A percentile compares a stretch with the other conserved stretches of the same genome.
These are phyloP conservation scores for Ostrea edulis DNA, from an alignment of 1,140 invertebrate species.

Conservation along the genomic window DNA sequence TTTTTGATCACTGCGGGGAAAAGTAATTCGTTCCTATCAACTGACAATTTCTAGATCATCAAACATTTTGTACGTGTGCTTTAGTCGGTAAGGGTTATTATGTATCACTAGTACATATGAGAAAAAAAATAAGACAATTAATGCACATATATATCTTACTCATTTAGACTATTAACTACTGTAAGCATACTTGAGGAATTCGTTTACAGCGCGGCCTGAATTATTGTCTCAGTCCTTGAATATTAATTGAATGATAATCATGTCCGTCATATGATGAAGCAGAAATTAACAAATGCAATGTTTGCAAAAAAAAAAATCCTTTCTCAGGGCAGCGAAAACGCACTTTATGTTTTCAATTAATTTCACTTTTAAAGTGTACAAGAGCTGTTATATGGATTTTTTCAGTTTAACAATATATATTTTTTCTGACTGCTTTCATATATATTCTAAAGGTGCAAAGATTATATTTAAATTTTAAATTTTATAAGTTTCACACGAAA, in stretches of 20 bases:
- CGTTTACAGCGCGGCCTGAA: constrained; percentile 26
- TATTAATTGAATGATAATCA: constrained; percentile 1
- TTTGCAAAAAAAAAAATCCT: background rate
- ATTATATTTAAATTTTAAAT: too few species aligned
- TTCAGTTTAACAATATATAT: too few species aligned
- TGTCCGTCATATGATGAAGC: constrained; percentile 25
- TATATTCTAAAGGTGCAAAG: too few species aligned
- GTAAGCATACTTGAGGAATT: background rate
- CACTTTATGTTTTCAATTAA: background rate
- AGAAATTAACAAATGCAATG: constrained; percentile 13
- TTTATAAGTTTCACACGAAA: too few species aligned
- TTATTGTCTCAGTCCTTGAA: constrained; percentile 6
- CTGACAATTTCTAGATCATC: background rate
- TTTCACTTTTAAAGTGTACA: background rate
- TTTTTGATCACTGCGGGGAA: background rate
- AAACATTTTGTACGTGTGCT: background rate
- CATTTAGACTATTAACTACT: constrained; percentile 30
- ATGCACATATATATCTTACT: constrained; percentile 23
- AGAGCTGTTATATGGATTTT: background rate
- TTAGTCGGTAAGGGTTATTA: background rate
- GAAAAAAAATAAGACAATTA: constrained; percentile 20
- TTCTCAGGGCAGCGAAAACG: background rate
- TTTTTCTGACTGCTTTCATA: too few species aligned
- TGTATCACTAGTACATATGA: background rate
- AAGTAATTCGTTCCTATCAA: background rate